Base-by-base conservation (phyloP, 1,140 invertebrate species). In the Musca domestica region DNA sequence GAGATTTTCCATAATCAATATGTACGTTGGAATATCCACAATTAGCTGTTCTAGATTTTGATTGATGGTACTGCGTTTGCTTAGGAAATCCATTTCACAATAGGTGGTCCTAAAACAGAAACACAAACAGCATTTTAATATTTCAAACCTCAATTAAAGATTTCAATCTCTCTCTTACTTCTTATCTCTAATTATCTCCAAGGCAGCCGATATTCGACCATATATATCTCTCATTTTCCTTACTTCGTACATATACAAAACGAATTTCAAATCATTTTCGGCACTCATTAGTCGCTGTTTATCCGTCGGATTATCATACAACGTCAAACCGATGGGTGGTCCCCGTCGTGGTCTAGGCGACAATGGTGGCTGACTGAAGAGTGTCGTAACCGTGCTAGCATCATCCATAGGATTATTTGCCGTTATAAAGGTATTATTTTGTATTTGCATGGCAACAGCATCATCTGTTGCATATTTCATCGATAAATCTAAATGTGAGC, bases 21-120 rank as follows among this genome's bases (percentile, higher is more conserved):
- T 79, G 75, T 89, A 87, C 41, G 88, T 81, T 48, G 88, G 88
- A 71, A 89, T 83, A 77, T 89, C 87, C 73, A 88, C 84, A 64
- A 87, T 83, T 6, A 89, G 73, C 68, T 88, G 85, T 69, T 88
- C 86, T 22, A 90, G 77, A 75, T 88, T 88, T 71, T 86, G 82
- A 27, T 86, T 83, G 41, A 89, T 85, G 17, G 85, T 85, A 19
- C 86, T 80, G 14, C 87, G 83, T 77, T 88, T 88, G 72, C 88
- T 86, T 3, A 81, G 76, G 41, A 81, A 80, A 63, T 84, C 84
- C 85, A 88, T 87, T 69, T 85, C 85, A 71, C 84, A 85, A 76
- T 88, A 89, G 67, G 83, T 85, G 65, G 85, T 85, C 70, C 87
- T 89, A 52, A 2, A 56, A 49, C 30, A 27, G 56, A 2, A 56